Base-by-base conservation (phyloP, 1,140 invertebrate genomes). In the Ctenoplectra terminalis region DNA sequence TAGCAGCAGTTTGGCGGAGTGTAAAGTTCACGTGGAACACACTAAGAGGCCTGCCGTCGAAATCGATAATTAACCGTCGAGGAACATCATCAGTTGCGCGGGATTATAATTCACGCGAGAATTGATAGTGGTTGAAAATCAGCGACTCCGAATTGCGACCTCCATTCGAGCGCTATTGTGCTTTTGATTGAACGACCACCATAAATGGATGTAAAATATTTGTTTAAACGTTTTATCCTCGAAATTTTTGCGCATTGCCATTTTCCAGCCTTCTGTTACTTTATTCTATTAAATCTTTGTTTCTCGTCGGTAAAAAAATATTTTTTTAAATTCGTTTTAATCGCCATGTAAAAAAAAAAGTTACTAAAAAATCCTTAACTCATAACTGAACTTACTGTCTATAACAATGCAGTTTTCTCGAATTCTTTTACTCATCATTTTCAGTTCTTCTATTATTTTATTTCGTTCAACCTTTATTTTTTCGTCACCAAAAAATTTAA, bases 31-130 rank as follows among this genome's bases (percentile, higher is more conserved):
- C 29, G 20, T 17, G 43, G 20, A 37, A 54, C 31, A 46, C 23
- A 26, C 48, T 37, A 54, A 70, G 67, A 37, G 31, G n/a, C 29
- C 20, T 1, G 15, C 17, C 23, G 0, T 17, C 67, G 31, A 17
- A 52, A 52, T 54, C 67, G 67, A 70, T 54, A 54, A 52, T 70
- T 70, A 70, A 70, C 67, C 31, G 37, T 70, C 48, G 20, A 26
- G 67, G n/a, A 26, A 52, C 46, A 54, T 70, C 67, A 37, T 70
- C 31, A 13, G 67, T 54, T 37, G 67, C 23, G 43, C 67, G 23
- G 23, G 46, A 70, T 54, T 70, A 70, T 52, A 54, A 37, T 70
- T 70, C 67, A 54, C 67, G 50, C 23, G 67, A 70, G 31, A 70
- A 70, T 70, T 37, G 67, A 54, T 34, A 70, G 31, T 8, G 31